These are phyloP conservation scores for Ceraclea dissimilis DNA, from an alignment of 2,888 invertebrate species.

Conservation along the genomic window DNA sequence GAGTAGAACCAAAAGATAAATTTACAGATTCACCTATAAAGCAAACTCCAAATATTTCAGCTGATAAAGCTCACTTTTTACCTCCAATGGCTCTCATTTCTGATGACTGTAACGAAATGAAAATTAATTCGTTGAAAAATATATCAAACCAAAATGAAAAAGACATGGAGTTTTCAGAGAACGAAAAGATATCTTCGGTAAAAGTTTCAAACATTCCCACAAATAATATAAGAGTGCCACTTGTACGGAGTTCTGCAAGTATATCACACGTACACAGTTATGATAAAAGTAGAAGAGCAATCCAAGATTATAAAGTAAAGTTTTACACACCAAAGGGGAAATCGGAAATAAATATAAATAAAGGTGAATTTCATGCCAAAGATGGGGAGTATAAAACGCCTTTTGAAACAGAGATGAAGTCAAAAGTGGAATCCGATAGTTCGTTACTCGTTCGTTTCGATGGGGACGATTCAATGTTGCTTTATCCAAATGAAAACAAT, in stretches of 20 bases:
- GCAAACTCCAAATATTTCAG: background rate
- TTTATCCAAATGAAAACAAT: background rate
- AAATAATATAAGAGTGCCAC: background rate
- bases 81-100: slow-evolving; percentile 13
- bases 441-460: background rate
- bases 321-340: background rate
- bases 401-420: slow-evolving; percentile 14
- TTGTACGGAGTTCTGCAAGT: slow-evolving; percentile 3
- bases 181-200: slow-evolving; percentile 12
- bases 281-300: slow-evolving; percentile 19
- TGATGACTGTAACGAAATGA: slow-evolving; percentile 23
- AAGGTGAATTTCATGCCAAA: background rate
- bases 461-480: background rate
- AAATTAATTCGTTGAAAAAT: slow-evolving; percentile 6
- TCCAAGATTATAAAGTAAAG: slow-evolving; percentile 9
- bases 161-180: slow-evolving; percentile 23
- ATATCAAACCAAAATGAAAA: slow-evolving; percentile 5
- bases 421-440: slow-evolving; percentile 9
- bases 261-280: slow-evolving; percentile 20
- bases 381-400: slow-evolving; percentile 5
- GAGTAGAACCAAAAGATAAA: background rate
- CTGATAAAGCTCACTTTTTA: background rate
- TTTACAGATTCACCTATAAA: background rate
- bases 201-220: slow-evolving; percentile 8
- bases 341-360: slow-evolving; percentile 1